phyloP scores from a whole-genome alignment of 2,797 vertebrate species.

The Astyanax mexicanus region DNA sequence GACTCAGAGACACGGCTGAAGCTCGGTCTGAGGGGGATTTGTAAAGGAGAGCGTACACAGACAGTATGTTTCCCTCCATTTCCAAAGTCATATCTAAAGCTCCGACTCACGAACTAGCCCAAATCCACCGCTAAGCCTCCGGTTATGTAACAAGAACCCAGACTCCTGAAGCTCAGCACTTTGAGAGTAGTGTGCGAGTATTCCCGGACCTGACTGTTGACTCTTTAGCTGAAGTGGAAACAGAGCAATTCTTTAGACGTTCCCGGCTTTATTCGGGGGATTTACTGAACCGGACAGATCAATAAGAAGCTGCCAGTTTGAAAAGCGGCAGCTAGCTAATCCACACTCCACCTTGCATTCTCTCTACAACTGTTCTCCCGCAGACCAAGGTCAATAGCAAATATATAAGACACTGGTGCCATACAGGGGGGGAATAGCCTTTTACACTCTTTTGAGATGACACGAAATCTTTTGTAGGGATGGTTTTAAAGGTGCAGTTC shows the following conservation, averaged over 20 bases:
- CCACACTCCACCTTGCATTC: not conserved
- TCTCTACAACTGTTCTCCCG: not conserved
- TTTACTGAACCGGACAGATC: constrained; percentile 46
- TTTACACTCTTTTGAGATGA: not conserved
- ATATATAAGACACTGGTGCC: not conserved
- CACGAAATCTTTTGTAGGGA: not conserved
- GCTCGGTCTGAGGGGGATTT: not conserved
- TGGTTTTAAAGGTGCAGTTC: too few species aligned
- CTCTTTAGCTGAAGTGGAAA: constrained; percentile 8
- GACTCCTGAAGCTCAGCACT: not conserved
- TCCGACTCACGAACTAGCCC: not conserved
- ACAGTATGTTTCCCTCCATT: not conserved
- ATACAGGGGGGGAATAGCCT: too few species aligned
- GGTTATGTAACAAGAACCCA: not conserved
- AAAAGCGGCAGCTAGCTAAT: not conserved
- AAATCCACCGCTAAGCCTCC: not conserved
- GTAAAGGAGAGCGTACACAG: not conserved
- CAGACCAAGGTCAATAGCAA: constrained; percentile 8
- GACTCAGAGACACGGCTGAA: not conserved
- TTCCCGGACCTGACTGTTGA: not conserved
- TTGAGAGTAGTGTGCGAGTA: not conserved
- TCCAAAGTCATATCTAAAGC: not conserved
- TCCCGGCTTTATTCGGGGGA: constrained; percentile 26
- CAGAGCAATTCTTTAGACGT: constrained; percentile 25
- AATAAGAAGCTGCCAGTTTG: constrained; percentile 38